Conservation (phyloP, 1,140 invertebrate genomes). For the Apis laboriosa region DNA sequence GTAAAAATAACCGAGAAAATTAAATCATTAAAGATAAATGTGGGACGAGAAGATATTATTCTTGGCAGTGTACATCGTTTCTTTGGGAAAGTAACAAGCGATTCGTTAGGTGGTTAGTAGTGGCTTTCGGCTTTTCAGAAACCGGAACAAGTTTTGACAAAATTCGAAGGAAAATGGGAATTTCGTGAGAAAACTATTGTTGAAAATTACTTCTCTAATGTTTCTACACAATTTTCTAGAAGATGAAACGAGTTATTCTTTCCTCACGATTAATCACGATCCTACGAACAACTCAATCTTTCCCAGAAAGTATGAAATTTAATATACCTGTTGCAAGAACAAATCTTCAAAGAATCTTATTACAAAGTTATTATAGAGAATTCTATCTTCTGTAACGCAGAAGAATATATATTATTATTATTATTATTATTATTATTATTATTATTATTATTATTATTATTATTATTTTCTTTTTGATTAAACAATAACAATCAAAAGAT, state of each 20-base stretch:
- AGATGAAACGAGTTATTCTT: neutral
- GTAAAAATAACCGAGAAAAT: neutral
- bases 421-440: too few relatives aligned
- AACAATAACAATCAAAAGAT: too few relatives aligned
- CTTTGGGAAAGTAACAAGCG: neutral
- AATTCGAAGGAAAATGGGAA: neutral
- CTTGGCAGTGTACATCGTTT: neutral
- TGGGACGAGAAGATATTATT: neutral
- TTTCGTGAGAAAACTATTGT: constrained; percentile 38
- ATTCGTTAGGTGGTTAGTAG: neutral
- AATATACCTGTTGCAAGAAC: neutral
- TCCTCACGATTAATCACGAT: constrained; percentile 3
- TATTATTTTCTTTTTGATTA: too few relatives aligned
- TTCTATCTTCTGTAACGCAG: too few relatives aligned
- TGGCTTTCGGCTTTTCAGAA: neutral
- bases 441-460: too few relatives aligned
- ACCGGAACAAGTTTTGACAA: neutral
- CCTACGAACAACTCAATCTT: neutral
- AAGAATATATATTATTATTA: too few relatives aligned
- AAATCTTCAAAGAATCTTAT: neutral
- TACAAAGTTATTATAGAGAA: too few relatives aligned
- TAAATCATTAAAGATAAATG: neutral
- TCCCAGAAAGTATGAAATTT: neutral
- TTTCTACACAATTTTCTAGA: neutral
- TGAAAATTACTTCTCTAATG: neutral